Percentiles rank a stretch among this genome's conserved stretches.
phyloP scores from a whole-genome alignment of 2,888 invertebrate species.

The Malthinus seriepunctatus region DNA sequence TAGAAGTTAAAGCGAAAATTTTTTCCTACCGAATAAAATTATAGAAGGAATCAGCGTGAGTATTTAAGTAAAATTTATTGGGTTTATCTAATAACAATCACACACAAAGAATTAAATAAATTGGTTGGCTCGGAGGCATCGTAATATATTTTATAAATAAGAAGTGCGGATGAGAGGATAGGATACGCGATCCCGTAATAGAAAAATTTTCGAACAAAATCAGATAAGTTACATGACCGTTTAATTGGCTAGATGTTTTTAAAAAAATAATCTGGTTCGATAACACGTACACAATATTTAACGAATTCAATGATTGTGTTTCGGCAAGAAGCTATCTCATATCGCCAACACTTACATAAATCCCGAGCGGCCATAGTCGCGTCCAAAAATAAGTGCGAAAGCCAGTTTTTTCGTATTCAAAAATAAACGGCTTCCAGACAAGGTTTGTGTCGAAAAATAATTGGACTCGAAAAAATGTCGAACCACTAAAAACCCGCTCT shows the following conservation, averaged over 20 bases:
- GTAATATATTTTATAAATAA: neutral
- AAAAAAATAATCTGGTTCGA: constrained; percentile 22
- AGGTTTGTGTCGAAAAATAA: constrained; percentile 51
- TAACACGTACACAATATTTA: constrained; percentile 27
- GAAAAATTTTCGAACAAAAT: constrained; percentile 8
- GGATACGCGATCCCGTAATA: constrained; percentile 4
- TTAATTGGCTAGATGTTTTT: constrained; percentile 25
- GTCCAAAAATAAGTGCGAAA: constrained; percentile 45
- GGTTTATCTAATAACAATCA: too few relatives aligned
- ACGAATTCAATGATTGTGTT: constrained; percentile 30
- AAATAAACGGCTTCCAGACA: constrained; percentile 46
- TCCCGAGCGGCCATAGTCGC: constrained; percentile 38
- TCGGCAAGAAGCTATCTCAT: constrained; percentile 37
- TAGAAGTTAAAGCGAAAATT: too few relatives aligned
- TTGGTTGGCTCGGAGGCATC: too few relatives aligned
- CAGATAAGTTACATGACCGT: constrained; percentile 20
- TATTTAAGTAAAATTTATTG: too few relatives aligned
- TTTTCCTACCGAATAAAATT: too few relatives aligned
- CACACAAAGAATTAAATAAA: too few relatives aligned
- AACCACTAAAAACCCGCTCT: constrained; percentile 47
- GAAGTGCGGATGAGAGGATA: neutral
- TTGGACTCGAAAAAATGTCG: constrained; percentile 49
- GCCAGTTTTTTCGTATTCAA: constrained; percentile 45
- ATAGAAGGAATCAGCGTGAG: too few relatives aligned
- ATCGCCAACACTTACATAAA: constrained; percentile 44